These are phyloP conservation scores for Ceyx margarethae DNA, from an alignment of 2,113 vertebrate genomes.

Conservation along the genomic window DNA sequence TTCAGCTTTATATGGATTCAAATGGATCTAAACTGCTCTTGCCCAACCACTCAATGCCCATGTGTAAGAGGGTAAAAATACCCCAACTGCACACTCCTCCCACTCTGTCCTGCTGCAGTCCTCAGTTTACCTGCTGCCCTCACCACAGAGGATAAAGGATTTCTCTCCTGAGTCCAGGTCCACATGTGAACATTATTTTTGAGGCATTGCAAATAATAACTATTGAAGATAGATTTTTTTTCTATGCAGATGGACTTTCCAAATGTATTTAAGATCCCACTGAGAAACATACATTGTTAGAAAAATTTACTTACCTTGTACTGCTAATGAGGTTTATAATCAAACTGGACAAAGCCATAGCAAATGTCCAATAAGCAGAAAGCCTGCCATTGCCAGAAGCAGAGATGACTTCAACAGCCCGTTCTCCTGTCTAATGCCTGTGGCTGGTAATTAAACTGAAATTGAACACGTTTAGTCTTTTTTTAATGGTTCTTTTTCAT, in stretches of 20 bases:
- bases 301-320: background rate
- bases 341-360: slow-evolving; percentile 9
- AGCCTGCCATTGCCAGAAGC: background rate
- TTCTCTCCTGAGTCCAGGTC: background rate
- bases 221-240: rapidly evolving
- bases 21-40: background rate
- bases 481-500: background rate
- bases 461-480: background rate
- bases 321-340: slow-evolving; percentile 7
- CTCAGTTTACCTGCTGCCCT: background rate
- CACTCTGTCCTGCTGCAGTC: background rate
- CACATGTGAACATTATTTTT: background rate
- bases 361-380: background rate
- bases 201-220: background rate
- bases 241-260: background rate
- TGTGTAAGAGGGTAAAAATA: background rate
- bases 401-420: background rate
- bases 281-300: background rate
- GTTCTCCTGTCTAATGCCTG: background rate
- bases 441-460: slow-evolving; percentile 12
- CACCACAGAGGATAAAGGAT: background rate
- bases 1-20: background rate
- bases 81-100: background rate
- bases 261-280: background rate
- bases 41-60: background rate